Percentiles rank a stretch among this genome's conserved stretches.
Conservation (phyloP, 2,888 invertebrate genomes). For the Eupithecia insigniata region DNA sequence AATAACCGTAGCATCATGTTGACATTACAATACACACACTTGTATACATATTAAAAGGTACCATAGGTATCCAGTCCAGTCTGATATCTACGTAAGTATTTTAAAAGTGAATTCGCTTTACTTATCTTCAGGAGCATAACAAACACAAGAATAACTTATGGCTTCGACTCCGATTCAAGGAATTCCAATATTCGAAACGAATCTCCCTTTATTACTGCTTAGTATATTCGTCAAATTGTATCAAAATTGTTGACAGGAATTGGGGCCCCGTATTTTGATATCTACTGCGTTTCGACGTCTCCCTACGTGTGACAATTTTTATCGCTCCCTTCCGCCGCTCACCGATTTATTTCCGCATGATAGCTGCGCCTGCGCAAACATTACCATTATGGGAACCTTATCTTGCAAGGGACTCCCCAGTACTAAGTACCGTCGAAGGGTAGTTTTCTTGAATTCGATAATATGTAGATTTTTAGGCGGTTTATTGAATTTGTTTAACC, state of each 20-base stretch:
- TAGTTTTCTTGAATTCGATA: neutral
- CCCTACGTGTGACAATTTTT: slow-evolving; percentile 68
- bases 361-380: slow-evolving; percentile 72
- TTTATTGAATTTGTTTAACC: neutral
- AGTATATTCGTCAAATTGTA: slow-evolving; percentile 7
- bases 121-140: slow-evolving; percentile 39
- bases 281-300: slow-evolving; percentile 28
- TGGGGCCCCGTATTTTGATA: slow-evolving; percentile 35
- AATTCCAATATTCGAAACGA: neutral
- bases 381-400: slow-evolving; percentile 70
- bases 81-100: slow-evolving; percentile 7
- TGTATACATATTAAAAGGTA: neutral
- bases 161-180: neutral
- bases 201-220: neutral
- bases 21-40: neutral
- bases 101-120: slow-evolving; percentile 42
- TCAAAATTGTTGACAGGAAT: neutral
- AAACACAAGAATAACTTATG: slow-evolving; percentile 26
- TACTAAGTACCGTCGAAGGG: slow-evolving; percentile 16
- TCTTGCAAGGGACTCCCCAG: slow-evolving; percentile 70
- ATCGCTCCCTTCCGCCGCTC: slow-evolving; percentile 79
- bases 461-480: neutral
- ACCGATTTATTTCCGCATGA: slow-evolving; percentile 79
- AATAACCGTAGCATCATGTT: neutral
- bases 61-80: neutral